Evolutionary conservation across 23 tunicate genomes (phyloP).

Genomic region (Ciona savignyi): DNA sequence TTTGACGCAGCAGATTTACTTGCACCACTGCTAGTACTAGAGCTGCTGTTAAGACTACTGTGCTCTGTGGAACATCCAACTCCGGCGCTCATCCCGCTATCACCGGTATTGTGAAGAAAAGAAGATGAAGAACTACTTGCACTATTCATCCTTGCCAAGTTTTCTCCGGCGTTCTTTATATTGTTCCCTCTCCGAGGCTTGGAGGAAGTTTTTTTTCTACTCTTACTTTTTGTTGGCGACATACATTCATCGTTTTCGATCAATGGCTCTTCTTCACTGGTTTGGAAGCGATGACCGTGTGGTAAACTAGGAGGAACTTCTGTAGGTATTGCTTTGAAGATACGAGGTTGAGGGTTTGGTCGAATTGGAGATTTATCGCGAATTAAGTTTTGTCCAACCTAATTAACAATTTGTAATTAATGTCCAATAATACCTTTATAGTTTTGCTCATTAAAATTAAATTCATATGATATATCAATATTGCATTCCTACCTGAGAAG

Average conservation of each 20-base stretch:
- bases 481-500: slow-evolving; percentile 57
- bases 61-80: slow-evolving; percentile 76
- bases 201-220: neutral
- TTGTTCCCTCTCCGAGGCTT: slow-evolving; percentile 11
- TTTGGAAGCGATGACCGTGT: neutral
- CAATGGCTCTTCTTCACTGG: slow-evolving; percentile 7
- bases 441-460: too few species aligned
- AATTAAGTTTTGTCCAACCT: slow-evolving; percentile 20
- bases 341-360: slow-evolving; percentile 13
- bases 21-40: slow-evolving; percentile 42
- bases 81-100: slow-evolving; percentile 93
- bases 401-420: too few species aligned
- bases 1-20: neutral
- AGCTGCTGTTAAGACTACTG: slow-evolving; percentile 53
- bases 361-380: neutral
- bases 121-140: slow-evolving; percentile 61
- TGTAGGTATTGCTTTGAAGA: neutral
- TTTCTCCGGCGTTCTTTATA: slow-evolving; percentile 4
- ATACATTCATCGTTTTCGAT: neutral
- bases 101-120: slow-evolving; percentile 79
- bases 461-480: neutral
- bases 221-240: slow-evolving; percentile 1
- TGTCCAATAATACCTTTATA: neutral
- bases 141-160: slow-evolving; percentile 40
- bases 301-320: neutral